phyloP scores from a whole-genome alignment of 2,888 invertebrate species.

The Chaitophorus viminalis region DNA sequence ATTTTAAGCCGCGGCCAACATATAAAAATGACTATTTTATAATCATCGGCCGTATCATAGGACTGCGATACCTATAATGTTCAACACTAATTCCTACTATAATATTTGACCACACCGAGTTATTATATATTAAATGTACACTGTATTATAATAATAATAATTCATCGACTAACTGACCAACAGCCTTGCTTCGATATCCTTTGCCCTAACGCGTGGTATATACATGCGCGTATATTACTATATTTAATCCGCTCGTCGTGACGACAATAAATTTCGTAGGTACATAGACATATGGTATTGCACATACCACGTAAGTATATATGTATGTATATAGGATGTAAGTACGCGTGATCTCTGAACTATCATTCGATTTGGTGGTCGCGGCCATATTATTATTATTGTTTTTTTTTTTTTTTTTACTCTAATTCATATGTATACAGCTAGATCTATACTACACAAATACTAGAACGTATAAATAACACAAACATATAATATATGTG shows the following conservation, averaged over 20 bases:
- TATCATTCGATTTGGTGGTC: not conserved
- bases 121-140: too few species aligned
- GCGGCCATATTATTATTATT: not conserved
- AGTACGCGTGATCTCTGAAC: not conserved
- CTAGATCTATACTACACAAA: too few species aligned
- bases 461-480: not conserved
- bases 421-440: not conserved
- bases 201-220: not conserved
- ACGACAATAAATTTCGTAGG: not conserved
- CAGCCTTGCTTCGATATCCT: not conserved
- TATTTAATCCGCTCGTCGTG: not conserved
- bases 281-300: not conserved
- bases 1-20: not conserved
- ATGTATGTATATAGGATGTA: too few species aligned
- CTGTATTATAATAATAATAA: not conserved
- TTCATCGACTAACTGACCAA: not conserved
- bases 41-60: not conserved
- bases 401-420: not conserved
- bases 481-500: too few species aligned
- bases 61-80: too few species aligned
- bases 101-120: too few species aligned
- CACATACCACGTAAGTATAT: not conserved
- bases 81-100: not conserved
- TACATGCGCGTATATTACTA: not conserved
- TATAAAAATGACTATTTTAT: not conserved